These are phyloP conservation scores for Periphyllus acericola DNA, from an alignment of 2,888 invertebrate species.

Conservation along the genomic window DNA sequence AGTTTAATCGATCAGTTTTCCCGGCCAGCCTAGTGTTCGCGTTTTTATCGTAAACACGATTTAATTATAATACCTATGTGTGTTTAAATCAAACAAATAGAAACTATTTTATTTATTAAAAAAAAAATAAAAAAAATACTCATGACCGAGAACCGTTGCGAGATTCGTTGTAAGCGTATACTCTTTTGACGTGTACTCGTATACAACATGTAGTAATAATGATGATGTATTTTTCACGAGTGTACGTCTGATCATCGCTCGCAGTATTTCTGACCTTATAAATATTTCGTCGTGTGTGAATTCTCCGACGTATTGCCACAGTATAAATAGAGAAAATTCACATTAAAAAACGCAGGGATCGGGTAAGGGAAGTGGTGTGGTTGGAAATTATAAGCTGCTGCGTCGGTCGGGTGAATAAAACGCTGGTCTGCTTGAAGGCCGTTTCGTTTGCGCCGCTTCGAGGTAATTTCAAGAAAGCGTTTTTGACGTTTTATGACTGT, in stretches of 20 bases:
- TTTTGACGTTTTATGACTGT: slow-evolving; percentile 43
- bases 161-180: background rate
- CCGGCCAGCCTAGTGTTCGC: too few relatives aligned
- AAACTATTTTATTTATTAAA: too few relatives aligned
- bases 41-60: too few relatives aligned
- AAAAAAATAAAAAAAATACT: too few relatives aligned
- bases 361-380: background rate
- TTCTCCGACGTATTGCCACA: background rate
- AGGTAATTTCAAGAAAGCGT: slow-evolving; percentile 28
- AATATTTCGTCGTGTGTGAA: background rate
- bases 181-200: background rate
- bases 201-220: background rate
- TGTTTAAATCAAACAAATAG: too few relatives aligned
- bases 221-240: background rate
- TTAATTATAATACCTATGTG: too few relatives aligned
- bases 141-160: background rate
- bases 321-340: background rate
- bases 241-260: background rate
- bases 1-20: too few relatives aligned
- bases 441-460: background rate
- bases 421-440: background rate
- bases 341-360: background rate
- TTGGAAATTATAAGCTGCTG: too few relatives aligned
- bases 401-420: background rate
- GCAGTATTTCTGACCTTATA: background rate